These are phyloP conservation scores for Apodemus sylvaticus DNA, from an alignment of 2,113 vertebrate species.

Conservation along the genomic window DNA sequence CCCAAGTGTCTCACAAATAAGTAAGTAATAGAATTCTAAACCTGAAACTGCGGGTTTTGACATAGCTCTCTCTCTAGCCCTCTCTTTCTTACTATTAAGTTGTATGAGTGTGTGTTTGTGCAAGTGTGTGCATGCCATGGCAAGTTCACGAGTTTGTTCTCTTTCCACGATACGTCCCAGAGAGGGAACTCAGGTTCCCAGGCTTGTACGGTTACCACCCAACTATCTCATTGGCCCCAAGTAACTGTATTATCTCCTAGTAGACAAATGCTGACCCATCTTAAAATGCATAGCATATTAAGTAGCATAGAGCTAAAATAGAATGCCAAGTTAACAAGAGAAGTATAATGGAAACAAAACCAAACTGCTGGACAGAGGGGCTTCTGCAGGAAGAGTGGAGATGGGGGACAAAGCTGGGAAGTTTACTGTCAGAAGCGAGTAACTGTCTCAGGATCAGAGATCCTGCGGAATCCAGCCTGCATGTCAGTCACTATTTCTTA, in stretches of 20 bases:
- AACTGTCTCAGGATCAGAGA: neutral
- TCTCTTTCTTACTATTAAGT: neutral
- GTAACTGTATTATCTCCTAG: neutral
- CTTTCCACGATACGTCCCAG: neutral
- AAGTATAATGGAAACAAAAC: neutral
- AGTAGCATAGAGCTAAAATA: neutral
- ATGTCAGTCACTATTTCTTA: constrained; percentile 4
- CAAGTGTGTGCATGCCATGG: rapidly evolving
- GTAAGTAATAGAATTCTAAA: neutral
- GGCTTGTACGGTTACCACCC: neutral
- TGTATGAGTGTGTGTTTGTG: neutral
- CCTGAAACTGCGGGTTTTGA: neutral
- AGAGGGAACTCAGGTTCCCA: neutral
- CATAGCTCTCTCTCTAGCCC: no score
- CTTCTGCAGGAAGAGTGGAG: neutral
- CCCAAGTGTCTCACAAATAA: neutral
- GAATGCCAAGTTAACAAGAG: neutral
- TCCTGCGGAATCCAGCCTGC: neutral
- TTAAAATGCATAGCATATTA: neutral
- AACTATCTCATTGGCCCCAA: neutral
- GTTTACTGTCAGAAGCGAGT: neutral
- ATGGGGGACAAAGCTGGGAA: neutral
- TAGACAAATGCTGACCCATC: neutral
- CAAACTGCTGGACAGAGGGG: neutral
- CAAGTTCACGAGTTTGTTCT: neutral